These are phyloP conservation scores for Solea senegalensis DNA, from an alignment of 2,113 vertebrate genomes.

Conservation along the genomic window DNA sequence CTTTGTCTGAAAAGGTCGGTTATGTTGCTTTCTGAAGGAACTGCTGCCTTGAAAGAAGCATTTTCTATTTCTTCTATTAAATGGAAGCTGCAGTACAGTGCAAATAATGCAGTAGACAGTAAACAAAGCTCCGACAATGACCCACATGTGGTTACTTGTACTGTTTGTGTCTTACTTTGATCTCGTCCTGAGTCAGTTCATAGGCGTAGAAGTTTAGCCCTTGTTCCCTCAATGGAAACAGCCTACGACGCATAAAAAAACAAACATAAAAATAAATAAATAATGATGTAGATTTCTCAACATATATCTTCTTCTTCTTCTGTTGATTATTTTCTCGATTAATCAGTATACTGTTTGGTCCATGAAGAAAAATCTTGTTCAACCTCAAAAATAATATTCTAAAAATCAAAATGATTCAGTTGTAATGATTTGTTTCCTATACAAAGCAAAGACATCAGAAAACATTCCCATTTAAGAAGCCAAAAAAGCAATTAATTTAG, in stretches of 20 bases:
- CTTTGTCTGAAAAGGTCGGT: not conserved
- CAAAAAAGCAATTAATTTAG: not conserved
- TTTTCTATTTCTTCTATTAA: not conserved
- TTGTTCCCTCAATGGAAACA: conserved; percentile 97
- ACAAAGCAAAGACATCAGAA: too few species aligned
- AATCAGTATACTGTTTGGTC: too few species aligned
- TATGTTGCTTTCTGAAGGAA: not conserved
- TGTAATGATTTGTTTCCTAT: too few species aligned
- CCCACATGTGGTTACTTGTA: not conserved
- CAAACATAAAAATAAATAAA: not conserved
- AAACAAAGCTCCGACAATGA: not conserved
- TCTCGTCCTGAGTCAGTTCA: conserved; percentile 98
- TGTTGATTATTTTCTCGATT: too few species aligned
- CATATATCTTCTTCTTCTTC: too few species aligned
- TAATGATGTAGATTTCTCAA: not conserved
- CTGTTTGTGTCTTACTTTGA: conserved; percentile 86
- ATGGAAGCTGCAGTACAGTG: not conserved
- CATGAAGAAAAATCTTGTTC: too few species aligned
- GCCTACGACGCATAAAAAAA: conserved; percentile 77
- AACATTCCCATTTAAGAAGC: too few species aligned
- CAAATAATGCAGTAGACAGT: not conserved
- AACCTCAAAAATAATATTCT: too few species aligned
- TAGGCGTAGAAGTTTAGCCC: conserved; percentile 98
- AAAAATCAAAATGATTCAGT: too few species aligned
- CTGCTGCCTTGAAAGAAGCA: not conserved